Percentiles rank a stretch among this genome's conserved stretches.
phyloP scores from a whole-genome alignment of 2,888 invertebrate genomes.

The Hartigia nigra region DNA sequence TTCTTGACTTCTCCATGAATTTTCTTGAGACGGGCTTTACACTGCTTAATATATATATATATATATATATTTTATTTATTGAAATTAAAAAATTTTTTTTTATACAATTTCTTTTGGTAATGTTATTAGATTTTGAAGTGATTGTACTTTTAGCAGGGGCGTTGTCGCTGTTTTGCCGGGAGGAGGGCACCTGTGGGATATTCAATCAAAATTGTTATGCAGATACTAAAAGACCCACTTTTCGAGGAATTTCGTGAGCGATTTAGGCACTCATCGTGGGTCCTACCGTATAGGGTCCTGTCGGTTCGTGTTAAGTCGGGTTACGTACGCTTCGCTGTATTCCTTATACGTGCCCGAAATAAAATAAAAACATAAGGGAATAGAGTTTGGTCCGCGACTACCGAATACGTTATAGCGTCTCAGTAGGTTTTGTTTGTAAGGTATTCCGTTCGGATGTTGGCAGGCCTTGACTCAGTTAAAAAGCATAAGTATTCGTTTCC shows the following conservation, averaged over 20 bases:
- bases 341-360: conserved; percentile 32
- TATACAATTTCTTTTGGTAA: neutral
- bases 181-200: neutral
- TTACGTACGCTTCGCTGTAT: conserved; percentile 32
- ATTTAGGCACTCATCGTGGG: neutral
- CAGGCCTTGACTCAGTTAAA: neutral
- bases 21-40: neutral
- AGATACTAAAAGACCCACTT: conserved; percentile 20
- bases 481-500: neutral
- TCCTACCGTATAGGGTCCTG: neutral
- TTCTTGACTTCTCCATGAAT: neutral
- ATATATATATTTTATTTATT: neutral
- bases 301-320: conserved; percentile 18
- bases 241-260: conserved; percentile 32
- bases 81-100: neutral
- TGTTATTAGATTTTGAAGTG: neutral
- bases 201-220: neutral
- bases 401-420: conserved; percentile 50
- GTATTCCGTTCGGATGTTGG: conserved; percentile 28
- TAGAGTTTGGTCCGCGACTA: conserved; percentile 27
- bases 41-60: neutral
- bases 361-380: conserved; percentile 21
- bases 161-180: neutral
- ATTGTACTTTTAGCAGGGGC: neutral
- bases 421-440: conserved; percentile 53